Base-by-base conservation (phyloP, 2,797 vertebrate genomes). In the Echiichthys vipera region DNA sequence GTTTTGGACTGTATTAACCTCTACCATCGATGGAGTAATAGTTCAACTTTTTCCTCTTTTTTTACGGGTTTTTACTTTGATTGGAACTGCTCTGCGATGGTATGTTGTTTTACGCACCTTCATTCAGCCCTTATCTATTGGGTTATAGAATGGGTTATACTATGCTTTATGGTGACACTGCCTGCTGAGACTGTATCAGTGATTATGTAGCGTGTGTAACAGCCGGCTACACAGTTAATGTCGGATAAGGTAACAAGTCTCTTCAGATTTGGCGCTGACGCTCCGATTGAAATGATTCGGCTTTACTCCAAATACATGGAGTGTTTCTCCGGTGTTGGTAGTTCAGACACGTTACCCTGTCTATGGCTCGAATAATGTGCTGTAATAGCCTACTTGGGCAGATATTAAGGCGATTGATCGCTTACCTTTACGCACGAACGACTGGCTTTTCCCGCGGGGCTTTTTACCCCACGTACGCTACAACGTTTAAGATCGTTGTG, bases 51-150 rank as follows among this genome's bases (percentile, higher is more conserved):
- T n/a, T n/a, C n/a, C n/a, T n/a, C n/a, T n/a, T n/a, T n/a, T n/a
- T 84, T 66, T 11, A 43, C 29, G 49, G 49, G 29, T 75, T 84
- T 58, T 85, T 55, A 32, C 67, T 77, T 42, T 6, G 50, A 7
- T 65, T 65, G 70, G 83, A 80, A 78, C 71, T 73, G 71, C 78
- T 70, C 42, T 87, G 90, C 81, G 73, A 93, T 94, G 93, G 93
- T 94, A 93, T 78, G 93, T 93, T 32, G 34, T 72, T 79, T 84
- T 74, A 74, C 72, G 34, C 76, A 74, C 64, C 34, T 25, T 73
- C 34, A 7, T 59, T 24, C 37, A 1, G 51, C 50, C 7, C 25
- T 22, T 25, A 27, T 18, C 30, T 14, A 0, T 4, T 43, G 37
- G 22, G 47, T 71, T 22, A n/a, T 10, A 29, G 39, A 18, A 0